Base-by-base conservation (phyloP, 1,140 invertebrate genomes). In the Ctenoplectra terminalis region DNA sequence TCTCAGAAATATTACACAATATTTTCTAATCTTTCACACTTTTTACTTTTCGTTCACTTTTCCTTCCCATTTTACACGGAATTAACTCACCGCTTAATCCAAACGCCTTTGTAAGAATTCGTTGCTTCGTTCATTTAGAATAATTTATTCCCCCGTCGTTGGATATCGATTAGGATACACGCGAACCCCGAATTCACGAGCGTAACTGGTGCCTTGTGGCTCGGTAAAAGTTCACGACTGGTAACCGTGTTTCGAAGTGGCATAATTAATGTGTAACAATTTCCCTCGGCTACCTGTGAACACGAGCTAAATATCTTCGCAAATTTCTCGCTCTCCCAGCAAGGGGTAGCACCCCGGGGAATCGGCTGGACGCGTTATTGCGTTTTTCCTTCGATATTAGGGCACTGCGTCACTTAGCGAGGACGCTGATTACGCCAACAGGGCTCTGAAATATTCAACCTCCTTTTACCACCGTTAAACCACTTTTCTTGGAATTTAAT, bases 251-350 rank as follows among this genome's bases (percentile, higher is more conserved):
- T 63, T 66, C 31, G 31, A 43, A 23, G 13, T 20, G 13, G 61
- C 40, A 76, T 43, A 67, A 76, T 76, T 76, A 66, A 75, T 50
- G 46, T 37, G 37, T 75, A 64, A 75, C 58, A 64, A 66, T 75
- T 66, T 63, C 6, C 9, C n/a, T 23, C 4, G 5, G 61, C 11
- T 40, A 26, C n/a, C 17, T 20, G 60, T 23, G 13, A 29, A 34
- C 26, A 26, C 20, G 13, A 76, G 54, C 17, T 66, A 43, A 64
- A 75, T 66, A 75, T n/a, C 46, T 52, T 26, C 48, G 50, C 46
- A 54, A 74, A 69, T 77, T 46, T 77, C 64, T 69, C 8, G 40
- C 40, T 56, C 29, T 31, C 63, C 3, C 37, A 40, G 63, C 37
- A 29, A 46, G 40, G 15, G 29, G 29, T 15, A 23, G 46, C 29